phyloP scores from a whole-genome alignment of 2,888 invertebrate species.

The Ganaspis brasiliensis region DNA sequence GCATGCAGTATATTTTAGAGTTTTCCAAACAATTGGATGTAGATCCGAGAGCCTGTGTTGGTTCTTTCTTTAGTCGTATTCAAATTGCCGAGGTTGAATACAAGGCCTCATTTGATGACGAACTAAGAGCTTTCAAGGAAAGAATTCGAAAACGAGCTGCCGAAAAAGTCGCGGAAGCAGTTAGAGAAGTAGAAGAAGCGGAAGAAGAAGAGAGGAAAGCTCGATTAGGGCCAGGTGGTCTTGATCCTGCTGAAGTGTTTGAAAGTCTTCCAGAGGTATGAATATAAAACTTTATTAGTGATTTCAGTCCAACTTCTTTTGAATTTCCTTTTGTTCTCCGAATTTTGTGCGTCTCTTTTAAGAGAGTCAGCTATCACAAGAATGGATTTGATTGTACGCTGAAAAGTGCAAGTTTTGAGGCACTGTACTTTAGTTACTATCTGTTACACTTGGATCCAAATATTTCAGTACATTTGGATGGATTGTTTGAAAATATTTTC shows the following conservation, averaged over 20 bases:
- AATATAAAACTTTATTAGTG: not conserved
- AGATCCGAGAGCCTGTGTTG: slow-evolving; percentile 94
- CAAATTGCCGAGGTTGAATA: slow-evolving; percentile 96
- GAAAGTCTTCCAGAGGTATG: slow-evolving; percentile 94
- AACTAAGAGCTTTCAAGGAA: slow-evolving; percentile 93
- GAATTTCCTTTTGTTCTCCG: too few species aligned
- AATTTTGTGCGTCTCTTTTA: too few species aligned
- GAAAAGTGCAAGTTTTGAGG: too few species aligned
- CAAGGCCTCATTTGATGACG: slow-evolving; percentile 96
- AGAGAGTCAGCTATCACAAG: too few species aligned
- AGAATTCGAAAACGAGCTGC: slow-evolving; percentile 92
- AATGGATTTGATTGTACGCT: too few species aligned
- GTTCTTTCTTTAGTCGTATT: slow-evolving; percentile 95
- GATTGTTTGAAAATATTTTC: too few species aligned
- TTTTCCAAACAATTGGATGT: slow-evolving; percentile 95
- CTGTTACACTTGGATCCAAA: too few species aligned
- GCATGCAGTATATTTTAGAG: slow-evolving; percentile 99
- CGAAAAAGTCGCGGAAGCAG: slow-evolving; percentile 92
- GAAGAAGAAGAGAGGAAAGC: slow-evolving; percentile 93
- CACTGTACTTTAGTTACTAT: too few species aligned
- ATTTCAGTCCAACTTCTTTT: too few species aligned
- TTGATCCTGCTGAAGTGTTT: slow-evolving; percentile 98
- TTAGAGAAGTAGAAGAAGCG: slow-evolving; percentile 92
- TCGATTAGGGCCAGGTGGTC: slow-evolving; percentile 97
- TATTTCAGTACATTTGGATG: too few species aligned